Base-by-base conservation (phyloP, 2,888 invertebrate genomes). In the Pristionchus exspectatus region DNA sequence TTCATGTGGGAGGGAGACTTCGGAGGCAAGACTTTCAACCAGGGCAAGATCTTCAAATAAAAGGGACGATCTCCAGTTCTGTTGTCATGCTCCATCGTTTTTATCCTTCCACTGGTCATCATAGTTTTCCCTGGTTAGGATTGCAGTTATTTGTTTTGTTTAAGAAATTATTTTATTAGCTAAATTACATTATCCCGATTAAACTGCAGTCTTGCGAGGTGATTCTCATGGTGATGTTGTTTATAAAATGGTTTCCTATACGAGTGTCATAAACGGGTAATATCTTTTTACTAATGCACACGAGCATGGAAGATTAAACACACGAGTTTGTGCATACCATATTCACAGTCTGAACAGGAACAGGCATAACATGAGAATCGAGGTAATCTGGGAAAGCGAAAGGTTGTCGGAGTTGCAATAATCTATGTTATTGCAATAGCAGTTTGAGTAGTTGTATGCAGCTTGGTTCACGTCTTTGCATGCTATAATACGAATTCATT, bases 41-140 rank as follows among this genome's bases (percentile, higher is more conserved):
- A 99, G 96, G 89, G 99, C 96, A 99, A 99, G 96, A 97, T 99
- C 96, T 99, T 98, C 96, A 99, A 99, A 96, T 99, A 93, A 94
- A 91, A 50, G 0, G 50, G 74, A 24, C 12, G 44, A 38, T 54
- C 21, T 27, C 14, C 16, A 16, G 16, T 27, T 24, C 54, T 84
- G 89, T 89, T 72, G 50, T 50, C 54, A 88, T 74, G 69, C 87
- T 74, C 74, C 56, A 24, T 54, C 54, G 50, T 69, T 88, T 88
- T 74, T 44, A 74, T 88, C 72, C n/a, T 54, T 74, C 33, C 54
- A n/a, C 33, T 18, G 54, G 44, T 88, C 69, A 69, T 44, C 69
- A 66, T 84, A 14, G 66, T 66, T 33, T 44, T 87, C n/a, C 63
- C 69, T 87, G n/a, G 63, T 87, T 87, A 87, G 66, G 87, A 63